A percentile compares a stretch with the other conserved stretches of the same genome.
Evolutionary conservation across 2,888 invertebrate genomes (phyloP).

Genomic region (Eudasyphora cyanicolor): DNA sequence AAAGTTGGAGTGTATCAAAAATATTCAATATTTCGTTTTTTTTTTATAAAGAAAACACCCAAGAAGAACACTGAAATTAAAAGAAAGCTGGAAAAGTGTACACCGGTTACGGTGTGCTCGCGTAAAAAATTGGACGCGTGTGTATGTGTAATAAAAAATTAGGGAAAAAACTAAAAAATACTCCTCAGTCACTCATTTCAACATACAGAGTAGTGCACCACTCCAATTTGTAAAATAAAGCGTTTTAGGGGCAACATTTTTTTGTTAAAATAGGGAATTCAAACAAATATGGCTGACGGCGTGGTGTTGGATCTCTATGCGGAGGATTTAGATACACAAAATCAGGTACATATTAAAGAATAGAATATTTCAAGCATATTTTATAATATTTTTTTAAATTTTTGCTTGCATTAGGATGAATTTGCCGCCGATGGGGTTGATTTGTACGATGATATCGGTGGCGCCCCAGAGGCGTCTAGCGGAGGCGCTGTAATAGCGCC

Average conservation of each 20-base stretch:
- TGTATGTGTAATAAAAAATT: conserved; percentile 31
- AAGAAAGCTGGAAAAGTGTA: background rate
- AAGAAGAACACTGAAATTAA: background rate
- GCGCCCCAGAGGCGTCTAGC: conserved; percentile 83
- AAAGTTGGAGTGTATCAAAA: background rate
- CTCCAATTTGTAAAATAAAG: background rate
- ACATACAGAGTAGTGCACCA: too few relatives aligned
- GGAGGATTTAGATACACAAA: conserved; percentile 95
- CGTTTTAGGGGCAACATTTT: background rate
- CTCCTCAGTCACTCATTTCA: background rate
- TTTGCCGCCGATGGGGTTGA: conserved; percentile 87
- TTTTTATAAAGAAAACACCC: background rate
- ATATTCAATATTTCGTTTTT: background rate
- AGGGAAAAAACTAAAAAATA: background rate
- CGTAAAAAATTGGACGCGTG: conserved; percentile 39
- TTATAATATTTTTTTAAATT: conserved; percentile 12
- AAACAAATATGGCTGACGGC: conserved; percentile 92
- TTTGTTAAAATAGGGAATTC: conserved; percentile 23
- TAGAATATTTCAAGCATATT: background rate
- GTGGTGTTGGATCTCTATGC: conserved; percentile 98
- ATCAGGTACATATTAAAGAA: conserved; percentile 77
- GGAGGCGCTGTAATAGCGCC: conserved; percentile 81
- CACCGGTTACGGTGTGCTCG: conserved; percentile 57
- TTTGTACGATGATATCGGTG: conserved; percentile 96
- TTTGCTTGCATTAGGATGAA: conserved; percentile 74